Conservation (phyloP, 30 jellyfish, hydroid and myxozoan species). For the Thelohanellus kitauei region DNA sequence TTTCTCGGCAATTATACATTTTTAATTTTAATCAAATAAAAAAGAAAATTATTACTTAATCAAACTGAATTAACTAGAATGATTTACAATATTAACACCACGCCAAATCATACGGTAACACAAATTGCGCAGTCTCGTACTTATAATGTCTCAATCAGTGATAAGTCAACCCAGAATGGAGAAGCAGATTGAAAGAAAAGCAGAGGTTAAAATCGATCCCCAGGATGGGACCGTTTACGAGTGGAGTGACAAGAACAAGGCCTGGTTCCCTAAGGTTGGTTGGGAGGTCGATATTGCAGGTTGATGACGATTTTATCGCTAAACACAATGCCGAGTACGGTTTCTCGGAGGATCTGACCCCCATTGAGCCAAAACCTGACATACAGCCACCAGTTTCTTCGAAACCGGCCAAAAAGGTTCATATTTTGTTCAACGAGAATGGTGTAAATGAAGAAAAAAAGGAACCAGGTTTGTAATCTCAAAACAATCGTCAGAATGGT, state of each 20-base stretch:
- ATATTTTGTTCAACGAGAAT: background rate
- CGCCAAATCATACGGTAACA: no score
- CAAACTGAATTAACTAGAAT: no score
- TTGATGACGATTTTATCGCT: conserved; percentile 79
- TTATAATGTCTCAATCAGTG: no score
- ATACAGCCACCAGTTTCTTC: conserved; percentile 1
- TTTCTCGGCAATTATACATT: no score
- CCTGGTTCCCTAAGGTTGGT: conserved; percentile 93
- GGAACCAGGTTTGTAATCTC: background rate
- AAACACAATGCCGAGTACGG: conserved; percentile 69
- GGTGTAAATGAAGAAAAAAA: conserved; percentile 4
- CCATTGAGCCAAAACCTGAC: conserved; percentile 9
- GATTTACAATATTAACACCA: no score
- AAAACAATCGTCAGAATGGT: conserved; percentile 33
- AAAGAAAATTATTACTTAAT: no score
- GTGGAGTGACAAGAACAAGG: conserved; percentile 76
- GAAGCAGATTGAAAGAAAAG: no score
- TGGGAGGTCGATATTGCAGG: conserved; percentile 2
- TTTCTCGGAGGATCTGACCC: no score
- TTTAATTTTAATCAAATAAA: no score
- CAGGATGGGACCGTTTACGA: conserved; percentile 83
- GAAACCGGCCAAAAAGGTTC: background rate
- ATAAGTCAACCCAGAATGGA: no score
- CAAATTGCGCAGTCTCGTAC: no score
- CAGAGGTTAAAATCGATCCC: no score